These are phyloP conservation scores for Eulacestoma nigropectus DNA, from an alignment of 2,113 vertebrate species.

Conservation along the genomic window DNA sequence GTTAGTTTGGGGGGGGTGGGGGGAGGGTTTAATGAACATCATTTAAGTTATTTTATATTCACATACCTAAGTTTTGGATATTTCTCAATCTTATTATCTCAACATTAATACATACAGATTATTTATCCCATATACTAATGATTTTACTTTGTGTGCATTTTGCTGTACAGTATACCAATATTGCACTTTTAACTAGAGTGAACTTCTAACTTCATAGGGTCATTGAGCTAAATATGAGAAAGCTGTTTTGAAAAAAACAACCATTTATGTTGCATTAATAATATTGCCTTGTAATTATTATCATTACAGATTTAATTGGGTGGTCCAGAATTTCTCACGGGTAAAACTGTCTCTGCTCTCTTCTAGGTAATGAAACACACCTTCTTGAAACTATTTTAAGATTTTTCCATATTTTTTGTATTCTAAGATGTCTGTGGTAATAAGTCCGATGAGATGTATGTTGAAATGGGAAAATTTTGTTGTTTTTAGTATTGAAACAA, in stretches of 20 bases:
- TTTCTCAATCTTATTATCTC: neutral
- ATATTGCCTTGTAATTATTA: neutral
- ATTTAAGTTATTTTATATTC: neutral
- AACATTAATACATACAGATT: neutral
- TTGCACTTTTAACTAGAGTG: neutral
- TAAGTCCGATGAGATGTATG: neutral
- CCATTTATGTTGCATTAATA: neutral
- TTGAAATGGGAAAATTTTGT: neutral
- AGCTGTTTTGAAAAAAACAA: neutral
- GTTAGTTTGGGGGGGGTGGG: fast-evolving
- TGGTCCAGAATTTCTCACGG: neutral
- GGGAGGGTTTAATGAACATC: fast-evolving
- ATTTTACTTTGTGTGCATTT: neutral
- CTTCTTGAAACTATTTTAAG: neutral
- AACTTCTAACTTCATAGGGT: neutral
- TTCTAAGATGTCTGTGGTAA: neutral
- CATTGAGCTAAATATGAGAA: neutral
- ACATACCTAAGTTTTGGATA: neutral
- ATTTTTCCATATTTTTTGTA: neutral
- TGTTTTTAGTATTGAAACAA: neutral
- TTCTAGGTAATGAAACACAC: neutral
- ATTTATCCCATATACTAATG: neutral
- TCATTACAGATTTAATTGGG: neutral
- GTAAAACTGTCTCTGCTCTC: neutral
- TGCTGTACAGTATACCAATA: neutral